Base-by-base conservation (phyloP, 2,888 invertebrate genomes). In the Bibio marci region DNA sequence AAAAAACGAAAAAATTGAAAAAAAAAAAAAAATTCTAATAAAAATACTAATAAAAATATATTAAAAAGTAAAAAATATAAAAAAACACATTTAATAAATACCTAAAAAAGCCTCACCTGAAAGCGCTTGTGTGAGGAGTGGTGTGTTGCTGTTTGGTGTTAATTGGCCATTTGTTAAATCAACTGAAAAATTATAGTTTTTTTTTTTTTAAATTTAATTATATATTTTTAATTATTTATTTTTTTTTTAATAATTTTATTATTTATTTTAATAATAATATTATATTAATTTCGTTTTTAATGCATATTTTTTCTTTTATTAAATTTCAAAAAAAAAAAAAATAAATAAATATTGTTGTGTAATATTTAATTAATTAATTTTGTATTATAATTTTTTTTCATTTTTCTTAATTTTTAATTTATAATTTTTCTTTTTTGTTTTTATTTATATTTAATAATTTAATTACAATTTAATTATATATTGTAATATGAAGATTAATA, bases 121-220 rank as follows among this genome's bases (percentile, higher is more conserved):
- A 68, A 88, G 76, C 62, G 87, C 87, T 73, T 88, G 88, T 69
- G 88, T 88, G 70, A 88, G 79, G 69, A 90, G 76, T 63, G 88
- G 87, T 64, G 87, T 87, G 70, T 87, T 88, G 78, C 87, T 87
- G 76, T 88, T 88, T 66, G 87, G 87, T 64, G 88, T 88, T 66
- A 88, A 78, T 72, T 88, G 88, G 66, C 88, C 88, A 69, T 88
- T 88, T 73, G 85, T 81, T 71, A 88, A 78, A 74, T 88, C 88
- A 77, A 88, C 87, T 87, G 76, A 66, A 77, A 76, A 51, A 46
- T 12, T 28, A 28, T n/a, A 28, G 13, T 28, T 5, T 4, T 5
- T 28, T n/a, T 13, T 28, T n/a, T n/a, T 28, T 11, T 28, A 8
- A n/a, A 8, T 28, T 28, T 11, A 7, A 22, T 22, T 22, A 22